These are phyloP conservation scores for Oenanthe melanoleuca DNA, from an alignment of 2,113 vertebrate species.

Conservation along the genomic window DNA sequence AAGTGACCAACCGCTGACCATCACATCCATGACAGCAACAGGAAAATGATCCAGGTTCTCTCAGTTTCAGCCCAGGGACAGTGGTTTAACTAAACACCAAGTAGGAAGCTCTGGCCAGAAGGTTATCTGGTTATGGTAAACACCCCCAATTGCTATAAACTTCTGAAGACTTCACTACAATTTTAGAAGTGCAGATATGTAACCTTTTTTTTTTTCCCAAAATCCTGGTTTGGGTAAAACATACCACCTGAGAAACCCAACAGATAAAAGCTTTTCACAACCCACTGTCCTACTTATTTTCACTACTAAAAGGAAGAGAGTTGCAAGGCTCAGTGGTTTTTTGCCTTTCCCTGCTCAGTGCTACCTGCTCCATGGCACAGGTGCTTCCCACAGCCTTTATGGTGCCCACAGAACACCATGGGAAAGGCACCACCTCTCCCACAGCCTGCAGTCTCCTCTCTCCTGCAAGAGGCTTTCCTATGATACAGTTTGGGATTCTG, in stretches of 20 bases:
- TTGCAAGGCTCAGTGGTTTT: neutral
- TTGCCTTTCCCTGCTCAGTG: neutral
- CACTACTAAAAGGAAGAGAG: neutral
- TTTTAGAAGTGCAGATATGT: neutral
- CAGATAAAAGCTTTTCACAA: neutral
- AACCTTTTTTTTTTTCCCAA: neutral
- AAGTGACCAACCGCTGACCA: neutral
- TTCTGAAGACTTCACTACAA: neutral
- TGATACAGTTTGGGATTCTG: neutral
- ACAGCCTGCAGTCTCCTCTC: neutral
- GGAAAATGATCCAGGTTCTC: neutral
- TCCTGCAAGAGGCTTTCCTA: neutral
- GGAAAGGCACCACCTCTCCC: neutral
- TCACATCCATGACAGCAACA: accelerated
- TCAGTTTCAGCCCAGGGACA: neutral
- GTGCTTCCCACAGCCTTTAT: accelerated
- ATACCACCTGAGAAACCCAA: neutral
- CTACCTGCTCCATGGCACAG: neutral
- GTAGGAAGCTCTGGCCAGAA: neutral
- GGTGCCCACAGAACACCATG: accelerated
- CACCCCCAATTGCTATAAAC: neutral
- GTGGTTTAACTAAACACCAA: neutral
- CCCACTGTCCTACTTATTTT: neutral
- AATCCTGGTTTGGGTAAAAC: neutral
- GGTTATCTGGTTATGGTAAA: neutral